phyloP scores from a whole-genome alignment of 2,797 vertebrate genomes.

The Cynodonichthys magdalenae region DNA sequence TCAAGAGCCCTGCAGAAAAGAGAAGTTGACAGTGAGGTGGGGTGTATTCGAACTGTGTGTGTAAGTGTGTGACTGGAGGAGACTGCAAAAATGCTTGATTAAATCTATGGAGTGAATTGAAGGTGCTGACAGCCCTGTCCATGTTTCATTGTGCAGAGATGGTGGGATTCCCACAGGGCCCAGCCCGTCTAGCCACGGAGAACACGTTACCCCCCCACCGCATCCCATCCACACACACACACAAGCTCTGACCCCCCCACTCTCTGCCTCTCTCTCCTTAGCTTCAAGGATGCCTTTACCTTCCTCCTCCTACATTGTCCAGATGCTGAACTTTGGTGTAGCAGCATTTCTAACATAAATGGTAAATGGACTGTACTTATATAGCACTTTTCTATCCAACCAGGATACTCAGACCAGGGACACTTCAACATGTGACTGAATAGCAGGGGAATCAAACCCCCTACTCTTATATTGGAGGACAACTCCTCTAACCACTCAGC shows the following conservation, averaged over 20 bases:
- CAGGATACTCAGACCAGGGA: no score
- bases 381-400: no score
- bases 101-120: constrained; percentile 69
- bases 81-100: constrained; percentile 56
- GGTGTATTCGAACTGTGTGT: constrained; percentile 22
- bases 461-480: no score
- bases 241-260: constrained; percentile 1
- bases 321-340: constrained; percentile 8
- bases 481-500: no score
- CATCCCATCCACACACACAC: no score
- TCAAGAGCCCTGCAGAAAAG: constrained; percentile 54
- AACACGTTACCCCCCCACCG: constrained; percentile 26
- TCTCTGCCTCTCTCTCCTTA: constrained; percentile 9
- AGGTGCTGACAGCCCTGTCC: constrained; percentile 75
- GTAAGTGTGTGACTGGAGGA: constrained; percentile 27
- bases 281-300: constrained; percentile 22
- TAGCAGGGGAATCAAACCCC: no score
- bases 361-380: no score
- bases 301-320: constrained; percentile 9
- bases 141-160: constrained; percentile 77
- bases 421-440: no score
- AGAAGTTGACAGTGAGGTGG: constrained; percentile 49
- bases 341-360: constrained; percentile 21
- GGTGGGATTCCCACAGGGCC: constrained; percentile 55
- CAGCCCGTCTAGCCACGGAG: constrained; percentile 63